A percentile compares a stretch with the other conserved stretches of the same genome.
phyloP scores from a whole-genome alignment of 1,140 invertebrate genomes.

The Agrilus planipennis region DNA sequence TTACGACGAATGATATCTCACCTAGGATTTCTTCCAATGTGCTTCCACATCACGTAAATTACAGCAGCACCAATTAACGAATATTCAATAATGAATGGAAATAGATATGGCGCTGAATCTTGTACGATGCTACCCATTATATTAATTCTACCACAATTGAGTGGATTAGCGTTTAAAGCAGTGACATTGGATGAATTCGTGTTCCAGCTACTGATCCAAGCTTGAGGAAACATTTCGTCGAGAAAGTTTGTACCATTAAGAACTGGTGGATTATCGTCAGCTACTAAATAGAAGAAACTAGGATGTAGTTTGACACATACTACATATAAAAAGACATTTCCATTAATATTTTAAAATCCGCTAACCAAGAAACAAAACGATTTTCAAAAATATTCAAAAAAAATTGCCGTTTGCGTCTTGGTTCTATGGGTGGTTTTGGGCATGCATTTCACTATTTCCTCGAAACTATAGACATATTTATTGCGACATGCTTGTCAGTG shows the following conservation, averaged over 20 bases:
- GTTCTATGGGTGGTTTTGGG: too few relatives aligned
- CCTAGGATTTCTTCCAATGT: slow-evolving; percentile 76
- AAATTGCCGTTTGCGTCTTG: too few relatives aligned
- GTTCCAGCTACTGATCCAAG: slow-evolving; percentile 19
- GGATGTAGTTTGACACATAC: not conserved
- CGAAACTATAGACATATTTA: too few relatives aligned
- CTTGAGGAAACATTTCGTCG: slow-evolving; percentile 27
- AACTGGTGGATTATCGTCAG: slow-evolving; percentile 17
- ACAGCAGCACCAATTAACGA: slow-evolving; percentile 93
- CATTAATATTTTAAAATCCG: too few relatives aligned
- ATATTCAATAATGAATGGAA: slow-evolving; percentile 95
- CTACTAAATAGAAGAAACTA: slow-evolving; percentile 17
- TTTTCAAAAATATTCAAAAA: too few relatives aligned
- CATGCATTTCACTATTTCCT: too few relatives aligned
- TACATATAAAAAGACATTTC: too few relatives aligned
- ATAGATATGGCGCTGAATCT: slow-evolving; percentile 84
- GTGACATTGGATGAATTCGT: too few relatives aligned
- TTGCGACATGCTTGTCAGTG: not conserved
- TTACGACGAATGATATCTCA: slow-evolving; percentile 22
- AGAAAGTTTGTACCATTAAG: slow-evolving; percentile 27
- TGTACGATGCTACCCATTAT: slow-evolving; percentile 89
- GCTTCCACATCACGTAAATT: slow-evolving; percentile 95
- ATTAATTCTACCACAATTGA: slow-evolving; percentile 65
- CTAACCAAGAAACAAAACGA: too few relatives aligned
- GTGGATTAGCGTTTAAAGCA: slow-evolving; percentile 13